Conservation (phyloP, 2,888 invertebrate genomes). For the Acanthoscelides obtectus region DNA sequence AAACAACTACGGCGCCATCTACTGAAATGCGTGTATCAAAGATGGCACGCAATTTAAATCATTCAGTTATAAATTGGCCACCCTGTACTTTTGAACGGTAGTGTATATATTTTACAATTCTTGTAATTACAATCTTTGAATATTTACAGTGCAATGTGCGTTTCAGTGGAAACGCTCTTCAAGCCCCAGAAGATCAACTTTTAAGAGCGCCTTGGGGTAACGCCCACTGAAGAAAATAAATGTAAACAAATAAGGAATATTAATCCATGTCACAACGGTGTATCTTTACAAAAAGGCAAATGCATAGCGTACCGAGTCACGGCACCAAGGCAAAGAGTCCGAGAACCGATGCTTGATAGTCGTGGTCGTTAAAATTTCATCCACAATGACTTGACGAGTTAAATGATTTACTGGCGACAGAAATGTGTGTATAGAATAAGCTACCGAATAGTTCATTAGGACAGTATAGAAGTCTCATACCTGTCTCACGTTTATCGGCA, state of each 20-base stretch:
- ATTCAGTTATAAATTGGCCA: too few species aligned
- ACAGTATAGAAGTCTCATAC: constrained; percentile 19
- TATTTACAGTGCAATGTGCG: too few species aligned
- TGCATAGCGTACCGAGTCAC: neutral
- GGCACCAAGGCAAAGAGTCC: neutral
- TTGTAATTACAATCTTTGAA: too few species aligned
- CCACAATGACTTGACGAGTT: constrained; percentile 25
- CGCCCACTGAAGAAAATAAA: neutral
- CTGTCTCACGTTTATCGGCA: neutral
- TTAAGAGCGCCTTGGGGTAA: neutral
- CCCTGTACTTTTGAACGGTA: too few species aligned
- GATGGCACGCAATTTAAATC: too few species aligned
- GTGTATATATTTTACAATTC: too few species aligned
- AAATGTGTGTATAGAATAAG: constrained; percentile 26
- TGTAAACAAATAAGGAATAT: neutral
- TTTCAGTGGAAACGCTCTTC: too few species aligned
- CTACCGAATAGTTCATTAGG: constrained; percentile 35
- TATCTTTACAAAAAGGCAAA: neutral
- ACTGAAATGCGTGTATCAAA: too few species aligned
- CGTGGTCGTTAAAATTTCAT: constrained; percentile 18
- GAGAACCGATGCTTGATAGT: constrained; percentile 11
- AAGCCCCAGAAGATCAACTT: neutral
- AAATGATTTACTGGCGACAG: constrained; percentile 32
- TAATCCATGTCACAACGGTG: neutral
- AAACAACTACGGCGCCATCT: too few species aligned